These are phyloP conservation scores for Hylaeus anthracinus DNA, from an alignment of 1,140 invertebrate species.

Conservation along the genomic window DNA sequence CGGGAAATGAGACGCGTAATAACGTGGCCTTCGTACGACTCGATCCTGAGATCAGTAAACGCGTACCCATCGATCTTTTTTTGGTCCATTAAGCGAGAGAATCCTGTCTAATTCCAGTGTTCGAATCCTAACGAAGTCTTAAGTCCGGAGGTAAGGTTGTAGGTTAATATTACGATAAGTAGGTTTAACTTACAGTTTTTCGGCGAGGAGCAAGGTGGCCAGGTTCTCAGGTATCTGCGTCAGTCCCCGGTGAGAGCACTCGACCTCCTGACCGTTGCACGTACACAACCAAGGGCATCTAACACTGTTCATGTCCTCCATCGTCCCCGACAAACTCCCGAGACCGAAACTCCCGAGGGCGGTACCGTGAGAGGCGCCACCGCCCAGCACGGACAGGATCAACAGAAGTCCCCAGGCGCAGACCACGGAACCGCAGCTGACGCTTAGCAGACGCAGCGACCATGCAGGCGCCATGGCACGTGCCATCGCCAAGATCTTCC, in stretches of 20 bases:
- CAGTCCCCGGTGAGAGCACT: constrained; percentile 90
- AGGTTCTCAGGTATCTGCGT: constrained; percentile 89
- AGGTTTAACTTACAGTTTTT: constrained; percentile 89
- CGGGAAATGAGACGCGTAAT: not conserved
- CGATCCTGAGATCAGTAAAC: no score
- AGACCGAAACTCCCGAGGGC: constrained; percentile 72
- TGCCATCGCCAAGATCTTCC: constrained; percentile 75
- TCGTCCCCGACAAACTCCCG: constrained; percentile 57
- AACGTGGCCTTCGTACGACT: not conserved
- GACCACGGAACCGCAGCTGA: constrained; percentile 77
- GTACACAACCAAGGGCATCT: constrained; percentile 90
- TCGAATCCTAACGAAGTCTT: no score
- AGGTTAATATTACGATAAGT: no score
- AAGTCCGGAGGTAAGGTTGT: no score
- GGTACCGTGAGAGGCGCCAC: constrained; percentile 73
- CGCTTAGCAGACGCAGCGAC: constrained; percentile 74
- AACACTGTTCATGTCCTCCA: constrained; percentile 72
- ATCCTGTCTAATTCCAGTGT: no score
- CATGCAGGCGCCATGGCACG: constrained; percentile 75
- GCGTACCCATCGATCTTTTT: no score
- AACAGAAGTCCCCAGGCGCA: constrained; percentile 76
- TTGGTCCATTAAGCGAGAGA: no score
- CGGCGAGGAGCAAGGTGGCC: constrained; percentile 84
- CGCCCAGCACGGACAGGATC: constrained; percentile 72
- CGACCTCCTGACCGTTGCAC: constrained; percentile 88